Evolutionary conservation across 1,140 invertebrate genomes (phyloP).

Genomic region (Cecropterus lyciades): DNA sequence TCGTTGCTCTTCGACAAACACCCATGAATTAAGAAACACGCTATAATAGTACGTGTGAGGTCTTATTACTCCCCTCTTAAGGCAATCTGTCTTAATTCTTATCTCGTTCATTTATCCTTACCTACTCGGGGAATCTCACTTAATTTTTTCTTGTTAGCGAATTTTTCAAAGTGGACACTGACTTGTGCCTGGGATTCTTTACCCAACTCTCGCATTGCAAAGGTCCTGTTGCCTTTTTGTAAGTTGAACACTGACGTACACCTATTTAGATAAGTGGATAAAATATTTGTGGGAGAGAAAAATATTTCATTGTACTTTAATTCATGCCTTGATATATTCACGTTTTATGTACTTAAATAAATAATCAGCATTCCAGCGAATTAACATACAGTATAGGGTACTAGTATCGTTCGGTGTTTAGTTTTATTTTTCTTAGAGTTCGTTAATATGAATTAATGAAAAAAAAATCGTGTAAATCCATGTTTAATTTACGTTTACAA

Average conservation of each 20-base stretch:
- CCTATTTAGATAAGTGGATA: slow-evolving; percentile 38
- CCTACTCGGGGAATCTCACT: slow-evolving; percentile 33
- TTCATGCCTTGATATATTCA: slow-evolving; percentile 34
- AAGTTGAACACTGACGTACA: slow-evolving; percentile 32
- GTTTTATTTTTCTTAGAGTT: too few relatives aligned
- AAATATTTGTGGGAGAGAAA: slow-evolving; percentile 37
- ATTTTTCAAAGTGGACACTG: slow-evolving; percentile 36
- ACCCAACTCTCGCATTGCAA: slow-evolving; percentile 32
- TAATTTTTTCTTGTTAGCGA: slow-evolving; percentile 37
- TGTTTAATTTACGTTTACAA: too few relatives aligned
- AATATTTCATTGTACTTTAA: slow-evolving; percentile 37
- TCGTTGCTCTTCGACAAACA: too few relatives aligned
- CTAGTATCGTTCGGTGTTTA: neutral
- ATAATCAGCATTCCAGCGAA: slow-evolving; percentile 20
- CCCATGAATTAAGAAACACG: neutral
- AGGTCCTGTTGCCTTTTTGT: slow-evolving; percentile 28
- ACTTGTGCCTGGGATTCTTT: slow-evolving; percentile 33
- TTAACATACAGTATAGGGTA: slow-evolving; percentile 4
- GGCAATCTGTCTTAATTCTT: slow-evolving; percentile 36
- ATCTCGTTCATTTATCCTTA: slow-evolving; percentile 36
- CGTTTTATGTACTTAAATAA: slow-evolving; percentile 32
- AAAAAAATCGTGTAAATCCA: too few relatives aligned
- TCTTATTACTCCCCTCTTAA: slow-evolving; percentile 33
- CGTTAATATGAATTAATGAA: too few relatives aligned
- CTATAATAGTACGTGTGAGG: slow-evolving; percentile 33